Evolutionary conservation across 1,140 invertebrate species (phyloP).

Genomic region (Tetragonula clypearis): DNA sequence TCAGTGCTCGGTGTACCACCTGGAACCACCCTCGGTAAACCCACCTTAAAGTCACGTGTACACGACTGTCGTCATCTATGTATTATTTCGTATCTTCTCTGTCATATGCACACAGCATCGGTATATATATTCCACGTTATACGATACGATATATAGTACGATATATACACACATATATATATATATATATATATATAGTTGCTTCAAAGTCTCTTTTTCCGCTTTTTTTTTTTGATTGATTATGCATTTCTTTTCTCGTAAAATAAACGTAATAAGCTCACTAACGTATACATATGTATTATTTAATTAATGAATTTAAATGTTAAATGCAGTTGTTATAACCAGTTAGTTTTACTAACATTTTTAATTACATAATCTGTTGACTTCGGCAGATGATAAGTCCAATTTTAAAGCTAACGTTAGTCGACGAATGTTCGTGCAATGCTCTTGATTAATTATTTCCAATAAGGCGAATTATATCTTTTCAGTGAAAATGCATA

Average conservation of each 20-base stretch:
- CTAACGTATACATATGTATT: background rate
- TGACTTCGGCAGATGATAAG: background rate
- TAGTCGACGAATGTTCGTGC: background rate
- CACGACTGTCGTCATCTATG: conserved; percentile 58
- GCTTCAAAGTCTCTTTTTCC: conserved; percentile 31
- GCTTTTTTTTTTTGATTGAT: background rate
- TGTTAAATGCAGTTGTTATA: background rate
- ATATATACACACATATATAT: conserved; percentile 14
- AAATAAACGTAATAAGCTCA: no score
- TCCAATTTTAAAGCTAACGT: background rate
- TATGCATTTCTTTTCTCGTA: background rate
- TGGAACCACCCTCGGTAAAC: conserved; percentile 31
- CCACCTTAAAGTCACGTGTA: conserved; percentile 65
- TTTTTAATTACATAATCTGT: background rate
- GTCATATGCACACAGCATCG: conserved; percentile 59
- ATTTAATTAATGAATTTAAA: background rate
- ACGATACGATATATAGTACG: conserved; percentile 51
- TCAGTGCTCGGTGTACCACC: conserved; percentile 41
- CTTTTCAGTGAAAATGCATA: background rate
- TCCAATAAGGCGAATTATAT: background rate
- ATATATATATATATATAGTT: background rate
- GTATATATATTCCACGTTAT: conserved; percentile 19
- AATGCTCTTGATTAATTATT: background rate
- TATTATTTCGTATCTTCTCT: conserved; percentile 57
- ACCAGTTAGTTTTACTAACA: background rate